Evolutionary conservation across 2,888 invertebrate genomes (phyloP).

Genomic region (Apamea crenata): DNA sequence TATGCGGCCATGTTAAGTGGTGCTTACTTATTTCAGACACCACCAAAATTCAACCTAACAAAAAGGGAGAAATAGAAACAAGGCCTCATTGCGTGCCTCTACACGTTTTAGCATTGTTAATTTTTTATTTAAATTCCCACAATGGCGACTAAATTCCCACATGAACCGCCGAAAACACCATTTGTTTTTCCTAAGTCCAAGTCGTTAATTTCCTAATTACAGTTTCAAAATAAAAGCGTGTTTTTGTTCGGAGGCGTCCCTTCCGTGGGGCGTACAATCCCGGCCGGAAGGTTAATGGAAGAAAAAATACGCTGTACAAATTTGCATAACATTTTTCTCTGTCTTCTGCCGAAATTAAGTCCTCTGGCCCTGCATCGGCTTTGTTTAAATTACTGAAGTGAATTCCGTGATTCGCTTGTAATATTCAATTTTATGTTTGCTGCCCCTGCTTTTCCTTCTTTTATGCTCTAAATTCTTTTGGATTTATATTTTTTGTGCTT

Average conservation of each 20-base stretch:
- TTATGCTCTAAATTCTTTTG: conserved; percentile 63
- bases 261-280: conserved; percentile 78
- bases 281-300: conserved; percentile 87
- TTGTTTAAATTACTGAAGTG: conserved; percentile 87
- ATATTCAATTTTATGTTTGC: conserved; percentile 79
- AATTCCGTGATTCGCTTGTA: conserved; percentile 84
- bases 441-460: conserved; percentile 64
- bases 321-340: conserved; percentile 89
- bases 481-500: conserved; percentile 65
- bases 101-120: conserved; percentile 67
- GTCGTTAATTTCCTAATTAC: conserved; percentile 90
- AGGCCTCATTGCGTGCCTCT: conserved; percentile 41
- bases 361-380: conserved; percentile 83
- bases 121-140: conserved; percentile 77
- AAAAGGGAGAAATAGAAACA: conserved; percentile 30
- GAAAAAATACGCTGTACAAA: conserved; percentile 90
- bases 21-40: conserved; percentile 3
- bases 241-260: conserved; percentile 84
- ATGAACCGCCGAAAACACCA: conserved; percentile 80
- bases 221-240: conserved; percentile 86
- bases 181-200: conserved; percentile 85
- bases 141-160: conserved; percentile 78
- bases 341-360: conserved; percentile 86
- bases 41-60: background rate
- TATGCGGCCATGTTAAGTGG: background rate